Evolutionary conservation across 2,113 vertebrate genomes (phyloP).

Genomic region (Cairina moschata): DNA sequence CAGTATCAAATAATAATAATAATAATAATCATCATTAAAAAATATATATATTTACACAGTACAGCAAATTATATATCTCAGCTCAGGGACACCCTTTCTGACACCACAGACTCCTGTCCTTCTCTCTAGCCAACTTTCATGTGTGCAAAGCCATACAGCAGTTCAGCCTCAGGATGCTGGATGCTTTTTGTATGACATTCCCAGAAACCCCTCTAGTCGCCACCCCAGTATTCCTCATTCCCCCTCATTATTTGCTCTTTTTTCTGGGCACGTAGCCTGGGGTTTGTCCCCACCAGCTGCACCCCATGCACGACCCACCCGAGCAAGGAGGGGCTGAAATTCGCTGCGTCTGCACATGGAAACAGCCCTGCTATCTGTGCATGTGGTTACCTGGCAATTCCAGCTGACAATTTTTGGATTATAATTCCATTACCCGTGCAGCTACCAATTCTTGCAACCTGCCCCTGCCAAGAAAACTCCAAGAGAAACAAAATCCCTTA

Average conservation of each 20-base stretch:
- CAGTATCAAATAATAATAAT: not conserved
- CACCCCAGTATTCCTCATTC: not conserved
- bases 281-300: not conserved
- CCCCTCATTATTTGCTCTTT: not conserved
- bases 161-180: not conserved
- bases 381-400: slow-evolving; percentile 23
- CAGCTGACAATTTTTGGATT: not conserved
- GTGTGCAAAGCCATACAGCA: not conserved
- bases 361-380: not conserved
- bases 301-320: not conserved
- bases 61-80: accelerated
- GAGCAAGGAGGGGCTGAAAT: not conserved
- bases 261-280: not conserved
- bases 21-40: not conserved
- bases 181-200: not conserved
- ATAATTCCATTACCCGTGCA: not conserved
- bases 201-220: not conserved
- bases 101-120: not conserved
- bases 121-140: not conserved
- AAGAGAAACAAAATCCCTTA: slow-evolving; percentile 25
- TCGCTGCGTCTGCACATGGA: not conserved
- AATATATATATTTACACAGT: not conserved
- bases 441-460: not conserved
- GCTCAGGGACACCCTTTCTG: not conserved
- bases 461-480: slow-evolving; percentile 18